A percentile compares a stretch with the other conserved stretches of the same genome.
Conservation (phyloP, 2,797 vertebrate species). For the Ciconia nigra region DNA sequence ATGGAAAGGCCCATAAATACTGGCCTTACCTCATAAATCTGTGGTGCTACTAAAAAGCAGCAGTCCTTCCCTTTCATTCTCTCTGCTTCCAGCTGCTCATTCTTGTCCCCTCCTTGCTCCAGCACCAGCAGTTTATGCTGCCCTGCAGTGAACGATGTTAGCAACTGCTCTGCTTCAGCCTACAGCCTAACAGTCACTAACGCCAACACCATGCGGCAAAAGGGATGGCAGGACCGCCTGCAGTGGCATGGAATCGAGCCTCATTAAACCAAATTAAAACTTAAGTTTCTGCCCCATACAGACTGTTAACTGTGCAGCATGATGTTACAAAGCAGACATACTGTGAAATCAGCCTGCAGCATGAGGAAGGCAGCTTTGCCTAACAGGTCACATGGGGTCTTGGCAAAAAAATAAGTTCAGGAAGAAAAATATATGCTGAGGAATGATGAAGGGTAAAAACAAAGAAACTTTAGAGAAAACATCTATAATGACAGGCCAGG, state of each 20-base stretch:
- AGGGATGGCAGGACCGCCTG: background rate
- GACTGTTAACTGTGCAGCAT: too few relatives aligned
- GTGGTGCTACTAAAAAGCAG: background rate
- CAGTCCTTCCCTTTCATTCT: background rate
- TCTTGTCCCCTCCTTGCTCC: background rate
- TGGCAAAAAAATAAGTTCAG: background rate
- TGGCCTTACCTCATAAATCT: background rate
- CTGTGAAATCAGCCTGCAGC: background rate
- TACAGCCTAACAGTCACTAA: background rate
- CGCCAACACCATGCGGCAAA: background rate
- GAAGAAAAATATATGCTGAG: background rate
- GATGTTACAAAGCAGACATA: background rate
- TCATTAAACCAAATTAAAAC: background rate
- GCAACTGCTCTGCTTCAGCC: background rate
- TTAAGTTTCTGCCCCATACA: background rate
- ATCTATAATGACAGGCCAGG: background rate
- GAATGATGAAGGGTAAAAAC: background rate
- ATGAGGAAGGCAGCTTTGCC: background rate
- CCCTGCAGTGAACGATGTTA: background rate
- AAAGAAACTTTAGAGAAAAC: background rate
- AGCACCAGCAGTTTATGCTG: background rate
- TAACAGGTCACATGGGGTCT: background rate
- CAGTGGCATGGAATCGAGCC: background rate
- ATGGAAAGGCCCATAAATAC: background rate
- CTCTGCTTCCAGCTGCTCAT: background rate